Evolutionary conservation across 30 jellyfish, hydroid and myxozoan species (phyloP), one percentile per base, ranked within the genome.

Genomic region (Aurelia aurita): DNA sequence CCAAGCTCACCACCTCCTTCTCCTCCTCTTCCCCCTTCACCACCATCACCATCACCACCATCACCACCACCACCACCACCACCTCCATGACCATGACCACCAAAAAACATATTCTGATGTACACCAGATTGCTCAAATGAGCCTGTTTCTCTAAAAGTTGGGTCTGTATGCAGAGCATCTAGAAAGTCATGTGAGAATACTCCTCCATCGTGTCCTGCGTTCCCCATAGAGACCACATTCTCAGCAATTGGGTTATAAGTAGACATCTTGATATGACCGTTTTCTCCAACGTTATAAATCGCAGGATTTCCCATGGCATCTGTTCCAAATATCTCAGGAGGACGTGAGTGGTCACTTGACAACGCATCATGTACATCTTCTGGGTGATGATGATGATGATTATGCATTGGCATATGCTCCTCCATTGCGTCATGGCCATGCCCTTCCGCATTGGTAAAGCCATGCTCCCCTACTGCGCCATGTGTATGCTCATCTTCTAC

Each of bases 251-350:
- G 91, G 31, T 81, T 59, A 79, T 81, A 81, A 4, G 89, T 70
- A 4, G 84, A 64, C 87, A 72, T 72, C 51, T 85, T 79, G 28
- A 87, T 76, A n/a, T 76, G 90, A 8, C 96, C 96, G 20, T 78
- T 58, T 5, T 54, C 82, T 13, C 82, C 88, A 68, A 87, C 80
- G 45, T 77, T 87, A 63, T 55, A 70, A 5, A 78, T 61, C 9
- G 90, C 88, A 5, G 96, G 96, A 35, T 87, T 68, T 15, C 96
- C 96, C 70, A 55, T 62, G 44, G 78, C 77, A 51, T 87, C 96
- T 1, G 91, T 87, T 19, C 96, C 96, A 14, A 87, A 70, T 28
- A 87, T 87, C 34, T 87, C 96, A 8, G 96, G 96, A 2, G 96
- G 96, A 43, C 69, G 90, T n/a, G 82, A 25, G n/a, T 58, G 82